Conservation (phyloP, 2,113 vertebrate species). For the Uropsilus gracilis region DNA sequence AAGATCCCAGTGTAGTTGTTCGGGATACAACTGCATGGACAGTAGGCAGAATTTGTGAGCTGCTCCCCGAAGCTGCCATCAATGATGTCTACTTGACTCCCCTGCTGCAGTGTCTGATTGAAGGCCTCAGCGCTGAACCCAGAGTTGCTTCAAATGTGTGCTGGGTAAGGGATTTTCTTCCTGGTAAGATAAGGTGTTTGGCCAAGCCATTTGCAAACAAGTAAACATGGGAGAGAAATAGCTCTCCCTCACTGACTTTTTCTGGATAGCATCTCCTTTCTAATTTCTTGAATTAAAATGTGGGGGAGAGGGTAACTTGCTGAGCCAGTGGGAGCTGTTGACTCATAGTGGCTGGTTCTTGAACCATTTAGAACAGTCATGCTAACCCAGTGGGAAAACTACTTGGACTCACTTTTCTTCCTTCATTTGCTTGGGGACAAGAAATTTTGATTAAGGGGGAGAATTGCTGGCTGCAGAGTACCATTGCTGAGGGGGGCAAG, state of each 20-base stretch:
- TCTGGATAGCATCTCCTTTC: slow-evolving; percentile 31
- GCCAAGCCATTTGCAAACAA: not conserved
- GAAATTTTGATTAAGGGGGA: slow-evolving; percentile 36
- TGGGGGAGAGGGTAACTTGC: not conserved
- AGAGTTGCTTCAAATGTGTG: slow-evolving; percentile 98
- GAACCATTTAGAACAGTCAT: not conserved
- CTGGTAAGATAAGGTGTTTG: not conserved
- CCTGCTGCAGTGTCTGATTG: slow-evolving; percentile 96
- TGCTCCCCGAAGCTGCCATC: slow-evolving; percentile 97
- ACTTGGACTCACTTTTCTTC: not conserved
- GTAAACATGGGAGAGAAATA: slow-evolving; percentile 25
- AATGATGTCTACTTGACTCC: slow-evolving; percentile 96
- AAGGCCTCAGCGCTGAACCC: slow-evolving; percentile 96
- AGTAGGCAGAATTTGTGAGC: slow-evolving; percentile 96
- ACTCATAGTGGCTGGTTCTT: not conserved
- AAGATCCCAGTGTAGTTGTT: slow-evolving; percentile 97
- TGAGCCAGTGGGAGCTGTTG: slow-evolving; percentile 49
- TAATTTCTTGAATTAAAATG: slow-evolving; percentile 60
- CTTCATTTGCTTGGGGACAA: slow-evolving; percentile 53
- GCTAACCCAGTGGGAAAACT: slow-evolving; percentile 24
- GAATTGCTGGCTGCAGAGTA: not conserved
- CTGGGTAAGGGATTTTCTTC: slow-evolving; percentile 90
- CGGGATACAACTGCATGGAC: slow-evolving; percentile 99
- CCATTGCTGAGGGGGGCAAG: not conserved
- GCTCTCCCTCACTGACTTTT: not conserved